A percentile compares a stretch with the other conserved stretches of the same genome.
These are phyloP conservation scores for Meda fulgida DNA, from an alignment of 2,797 vertebrate species.

Conservation along the genomic window DNA sequence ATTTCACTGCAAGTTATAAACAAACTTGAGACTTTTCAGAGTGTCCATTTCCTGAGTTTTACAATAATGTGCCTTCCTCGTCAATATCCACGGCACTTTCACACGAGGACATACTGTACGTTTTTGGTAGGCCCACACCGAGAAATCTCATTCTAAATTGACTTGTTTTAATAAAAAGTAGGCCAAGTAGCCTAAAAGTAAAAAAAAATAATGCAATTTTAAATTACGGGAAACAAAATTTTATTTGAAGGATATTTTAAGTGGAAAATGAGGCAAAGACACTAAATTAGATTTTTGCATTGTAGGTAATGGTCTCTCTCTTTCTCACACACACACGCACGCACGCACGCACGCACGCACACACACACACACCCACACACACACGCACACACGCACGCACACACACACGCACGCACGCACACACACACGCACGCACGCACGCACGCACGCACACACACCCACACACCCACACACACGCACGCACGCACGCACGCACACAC, in stretches of 20 bases:
- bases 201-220: no score
- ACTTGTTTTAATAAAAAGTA: neutral
- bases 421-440: no score
- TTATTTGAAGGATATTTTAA: neutral
- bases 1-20: constrained; percentile 65
- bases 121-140: neutral
- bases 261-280: neutral
- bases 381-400: no score
- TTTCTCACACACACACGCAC: no score
- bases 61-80: constrained; percentile 59
- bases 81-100: neutral
- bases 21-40: constrained; percentile 71
- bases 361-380: no score
- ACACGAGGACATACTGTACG: neutral
- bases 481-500: no score
- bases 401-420: no score
- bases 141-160: neutral
- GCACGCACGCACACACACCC: no score
- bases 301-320: neutral
- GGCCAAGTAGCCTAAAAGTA: no score
- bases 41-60: constrained; percentile 69
- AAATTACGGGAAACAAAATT: neutral
- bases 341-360: neutral
- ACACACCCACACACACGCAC: neutral
- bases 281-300: neutral